Evolutionary conservation across 2,797 vertebrate genomes (phyloP), one percentile per base, ranked within the genome.

Genomic region (Nothura maculosa): DNA sequence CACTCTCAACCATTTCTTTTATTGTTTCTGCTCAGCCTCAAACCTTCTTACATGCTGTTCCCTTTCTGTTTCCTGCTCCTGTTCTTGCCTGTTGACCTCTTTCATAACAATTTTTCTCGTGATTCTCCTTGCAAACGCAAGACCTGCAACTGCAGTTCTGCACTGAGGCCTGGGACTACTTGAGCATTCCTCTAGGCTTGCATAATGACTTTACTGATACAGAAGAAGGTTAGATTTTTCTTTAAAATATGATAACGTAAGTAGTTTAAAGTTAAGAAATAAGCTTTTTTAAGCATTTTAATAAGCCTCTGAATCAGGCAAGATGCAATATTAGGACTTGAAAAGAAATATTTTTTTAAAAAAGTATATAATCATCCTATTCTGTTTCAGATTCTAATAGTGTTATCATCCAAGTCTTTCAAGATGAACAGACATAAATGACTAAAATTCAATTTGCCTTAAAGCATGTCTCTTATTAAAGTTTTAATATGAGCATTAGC

Each of bases 401-500:
- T 25, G 5, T 6, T 83, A 50, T 19, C 42, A 76, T 67, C 61
- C 63, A 91, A 1, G 47, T 81, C 20, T 36, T 89, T 64, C 38
- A 90, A 81, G 43, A 67, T 30, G 66, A 85, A 48, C 30, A 32
- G 55, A 66, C 61, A 25, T 80, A 55, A 79, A 58, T 68, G 78
- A 83, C 79, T 94, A 72, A 79, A 87, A 92, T 76, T 94, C 73
- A 91, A 22, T 76, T 81, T 57, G 50, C 55, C 43, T 87, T 54
- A 54, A 93, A 91, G 43, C 42, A 82, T 50, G 92, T 87, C 38
- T 85, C n/a, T 85, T 80, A 67, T 81, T 90, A 83, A 91, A 81
- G 28, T 87, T 93, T 92, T 85, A 85, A 68, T 89, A 93, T 92
- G 67, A 89, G 54, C 67, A 73, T 90, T 81, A 87, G 60, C 88